Percentiles rank a stretch among this genome's conserved stretches.
These are phyloP conservation scores for Cryptotermes secundus DNA, from an alignment of 1,140 invertebrate species.

Conservation along the genomic window DNA sequence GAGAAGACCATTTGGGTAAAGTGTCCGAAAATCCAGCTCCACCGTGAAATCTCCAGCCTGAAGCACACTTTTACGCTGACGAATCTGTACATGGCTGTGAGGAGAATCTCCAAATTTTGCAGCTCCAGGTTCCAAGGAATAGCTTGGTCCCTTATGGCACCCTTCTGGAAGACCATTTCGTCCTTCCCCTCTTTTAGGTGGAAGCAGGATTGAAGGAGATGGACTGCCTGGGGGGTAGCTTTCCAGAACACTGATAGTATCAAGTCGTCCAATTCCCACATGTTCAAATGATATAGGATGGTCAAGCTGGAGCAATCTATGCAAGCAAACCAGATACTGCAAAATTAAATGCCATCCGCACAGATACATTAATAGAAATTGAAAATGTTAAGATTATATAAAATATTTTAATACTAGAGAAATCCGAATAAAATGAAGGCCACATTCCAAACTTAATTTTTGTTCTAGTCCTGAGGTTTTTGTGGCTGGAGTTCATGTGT, in stretches of 20 bases:
- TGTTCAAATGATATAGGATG: conserved; percentile 64
- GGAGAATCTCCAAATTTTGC: conserved; percentile 82
- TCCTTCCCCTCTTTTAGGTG: conserved; percentile 1
- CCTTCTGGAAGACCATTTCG: neutral
- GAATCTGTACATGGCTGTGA: conserved; percentile 72
- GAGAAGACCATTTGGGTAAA: conserved; percentile 79
- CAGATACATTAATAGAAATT: too few species aligned
- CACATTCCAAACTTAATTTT: too few species aligned
- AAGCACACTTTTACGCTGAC: conserved; percentile 61
- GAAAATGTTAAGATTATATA: too few species aligned
- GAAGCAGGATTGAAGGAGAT: neutral
- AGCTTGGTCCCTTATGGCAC: conserved; percentile 51
- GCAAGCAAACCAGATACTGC: neutral
- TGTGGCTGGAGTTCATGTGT: too few species aligned
- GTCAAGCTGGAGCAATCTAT: conserved; percentile 63
- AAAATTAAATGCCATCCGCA: too few species aligned
- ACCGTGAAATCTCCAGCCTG: conserved; percentile 70
- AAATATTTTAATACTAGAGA: too few species aligned
- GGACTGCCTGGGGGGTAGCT: neutral
- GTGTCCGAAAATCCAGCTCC: conserved; percentile 82
- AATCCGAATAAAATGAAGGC: too few species aligned
- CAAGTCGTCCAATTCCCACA: conserved; percentile 68
- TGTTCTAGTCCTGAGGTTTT: too few species aligned
- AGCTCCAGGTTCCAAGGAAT: conserved; percentile 75
- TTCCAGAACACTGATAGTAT: conserved; percentile 44